These are phyloP conservation scores for Nansenia antarctica DNA, from an alignment of 2,113 vertebrate genomes.

Conservation along the genomic window DNA sequence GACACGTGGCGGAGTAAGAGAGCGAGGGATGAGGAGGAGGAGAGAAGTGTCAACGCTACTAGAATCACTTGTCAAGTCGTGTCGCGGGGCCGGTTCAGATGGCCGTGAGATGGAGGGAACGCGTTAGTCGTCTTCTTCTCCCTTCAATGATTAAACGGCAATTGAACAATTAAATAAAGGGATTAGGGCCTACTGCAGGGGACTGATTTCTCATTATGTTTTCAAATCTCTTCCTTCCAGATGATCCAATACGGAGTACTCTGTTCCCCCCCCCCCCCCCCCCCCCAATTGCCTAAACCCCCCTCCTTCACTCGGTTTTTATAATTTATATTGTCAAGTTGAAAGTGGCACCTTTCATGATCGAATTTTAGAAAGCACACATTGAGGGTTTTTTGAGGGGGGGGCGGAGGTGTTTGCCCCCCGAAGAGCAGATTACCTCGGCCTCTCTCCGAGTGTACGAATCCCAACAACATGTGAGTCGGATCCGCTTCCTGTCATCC, in stretches of 20 bases:
- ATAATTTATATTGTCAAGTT: slow-evolving; percentile 11
- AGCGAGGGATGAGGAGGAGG: background rate
- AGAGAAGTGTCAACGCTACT: background rate
- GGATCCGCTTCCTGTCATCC: slow-evolving; percentile 3
- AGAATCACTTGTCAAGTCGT: slow-evolving; percentile 4
- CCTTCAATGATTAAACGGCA: slow-evolving; percentile 31
- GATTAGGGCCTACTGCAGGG: slow-evolving; percentile 29
- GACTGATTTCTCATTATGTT: slow-evolving; percentile 25
- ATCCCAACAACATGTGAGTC: slow-evolving; percentile 4
- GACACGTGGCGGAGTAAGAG: background rate
- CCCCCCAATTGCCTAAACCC: background rate
- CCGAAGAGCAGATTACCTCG: background rate
- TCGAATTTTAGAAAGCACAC: background rate
- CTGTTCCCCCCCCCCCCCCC: too few species aligned
- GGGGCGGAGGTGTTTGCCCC: too few species aligned
- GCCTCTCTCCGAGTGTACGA: background rate
- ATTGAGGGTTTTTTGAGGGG: background rate
- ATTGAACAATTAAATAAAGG: slow-evolving; percentile 33
- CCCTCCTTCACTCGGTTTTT: background rate
- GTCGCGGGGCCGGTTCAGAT: background rate
- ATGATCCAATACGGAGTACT: slow-evolving; percentile 15
- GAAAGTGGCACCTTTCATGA: background rate
- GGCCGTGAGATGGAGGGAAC: slow-evolving; percentile 6
- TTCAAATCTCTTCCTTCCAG: slow-evolving; percentile 16
- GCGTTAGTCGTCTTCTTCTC: slow-evolving; percentile 15